A percentile compares a stretch with the other conserved stretches of the same genome.
Conservation (phyloP, 2,113 vertebrate genomes). For the Anarrhichthys ocellatus region DNA sequence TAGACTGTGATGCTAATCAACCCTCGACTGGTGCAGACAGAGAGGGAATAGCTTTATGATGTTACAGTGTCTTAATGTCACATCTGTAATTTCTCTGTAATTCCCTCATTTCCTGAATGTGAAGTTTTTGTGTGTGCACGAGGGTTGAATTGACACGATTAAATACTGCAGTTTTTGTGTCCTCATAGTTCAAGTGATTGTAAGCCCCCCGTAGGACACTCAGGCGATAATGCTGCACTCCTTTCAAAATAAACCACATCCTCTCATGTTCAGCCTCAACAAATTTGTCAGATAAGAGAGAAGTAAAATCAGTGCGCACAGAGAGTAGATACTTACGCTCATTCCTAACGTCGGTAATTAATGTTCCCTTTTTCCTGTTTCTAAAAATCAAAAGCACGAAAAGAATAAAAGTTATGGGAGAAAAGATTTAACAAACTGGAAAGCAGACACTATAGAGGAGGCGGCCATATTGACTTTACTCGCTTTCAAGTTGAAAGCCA, state of each 20-base stretch:
- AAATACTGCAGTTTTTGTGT: background rate
- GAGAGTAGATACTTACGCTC: slow-evolving; percentile 23
- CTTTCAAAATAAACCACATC: slow-evolving; percentile 29
- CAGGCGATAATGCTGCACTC: background rate
- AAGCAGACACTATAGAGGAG: background rate
- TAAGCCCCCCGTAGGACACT: background rate
- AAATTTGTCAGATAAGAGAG: slow-evolving; percentile 7
- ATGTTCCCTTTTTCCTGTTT: slow-evolving; percentile 16
- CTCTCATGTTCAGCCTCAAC: background rate
- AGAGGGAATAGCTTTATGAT: slow-evolving; percentile 25
- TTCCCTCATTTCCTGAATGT: background rate
- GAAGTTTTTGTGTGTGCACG: background rate
- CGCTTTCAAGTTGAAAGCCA: slow-evolving; percentile 50
- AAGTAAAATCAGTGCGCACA: background rate
- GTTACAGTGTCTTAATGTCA: slow-evolving; percentile 22
- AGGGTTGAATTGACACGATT: background rate
- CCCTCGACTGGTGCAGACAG: background rate
- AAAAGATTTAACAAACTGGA: slow-evolving; percentile 22
- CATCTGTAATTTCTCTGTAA: slow-evolving; percentile 22
- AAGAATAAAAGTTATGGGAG: background rate
- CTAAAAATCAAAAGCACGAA: background rate
- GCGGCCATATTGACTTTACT: slow-evolving; percentile 25
- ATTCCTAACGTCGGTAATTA: background rate
- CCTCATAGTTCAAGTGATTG: slow-evolving; percentile 25
- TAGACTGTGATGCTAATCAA: slow-evolving; percentile 32